These are phyloP conservation scores for human (Homo sapiens) DNA, from an alignment of 2,113 vertebrate species.

Conservation along the genomic window GRCh38 chr2:171301501-171302000, in stretches of 20 bases:
- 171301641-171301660: neutral
- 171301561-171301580: neutral
- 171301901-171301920: conserved; percentile 5
- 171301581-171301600: neutral
- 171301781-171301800: neutral
- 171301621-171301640: neutral
- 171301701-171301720: neutral
- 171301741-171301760: neutral
- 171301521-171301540: neutral
- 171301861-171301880: conserved; percentile 24
- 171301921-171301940: conserved; percentile 1
- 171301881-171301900: neutral
- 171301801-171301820: conserved; percentile 1
- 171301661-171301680: neutral
- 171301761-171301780: conserved; percentile 4
- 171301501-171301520: neutral
- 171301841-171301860: neutral
- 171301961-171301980: neutral
- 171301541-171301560: neutral
- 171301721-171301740: neutral
- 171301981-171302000: conserved; percentile 17
- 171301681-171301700: neutral
- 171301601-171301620: neutral
- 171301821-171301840: neutral
- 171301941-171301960: conserved; percentile 42